phyloP scores from a whole-genome alignment of 2,888 invertebrate genomes.

The Hofmannophila pseudospretella region DNA sequence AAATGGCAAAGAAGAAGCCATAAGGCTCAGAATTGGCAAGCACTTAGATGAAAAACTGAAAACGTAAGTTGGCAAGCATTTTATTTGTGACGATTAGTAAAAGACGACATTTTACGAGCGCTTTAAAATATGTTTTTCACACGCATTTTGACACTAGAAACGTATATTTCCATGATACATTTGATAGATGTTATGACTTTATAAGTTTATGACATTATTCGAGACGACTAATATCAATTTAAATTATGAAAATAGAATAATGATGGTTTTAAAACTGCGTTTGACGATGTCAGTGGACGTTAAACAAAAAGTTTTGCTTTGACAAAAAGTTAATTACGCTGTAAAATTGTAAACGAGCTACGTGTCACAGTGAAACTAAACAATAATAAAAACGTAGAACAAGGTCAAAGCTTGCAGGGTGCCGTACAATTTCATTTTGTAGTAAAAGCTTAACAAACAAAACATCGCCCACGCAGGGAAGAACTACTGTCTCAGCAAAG shows the following conservation, averaged over 20 bases:
- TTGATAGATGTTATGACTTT: constrained; percentile 65
- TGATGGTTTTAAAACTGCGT: constrained; percentile 13
- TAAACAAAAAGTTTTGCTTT: constrained; percentile 55
- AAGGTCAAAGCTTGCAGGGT: constrained; percentile 34
- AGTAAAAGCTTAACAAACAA: not conserved
- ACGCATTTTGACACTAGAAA: constrained; percentile 47
- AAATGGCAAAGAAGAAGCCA: constrained; percentile 7
- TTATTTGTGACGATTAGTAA: constrained; percentile 60
- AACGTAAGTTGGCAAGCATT: constrained; percentile 23
- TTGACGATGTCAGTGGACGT: constrained; percentile 41
- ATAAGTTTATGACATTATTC: constrained; percentile 65
- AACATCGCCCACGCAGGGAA: not conserved
- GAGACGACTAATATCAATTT: constrained; percentile 62
- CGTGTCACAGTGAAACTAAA: constrained; percentile 62
- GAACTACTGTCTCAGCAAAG: not conserved
- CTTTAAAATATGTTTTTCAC: constrained; percentile 62
- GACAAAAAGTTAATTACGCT: constrained; percentile 69
- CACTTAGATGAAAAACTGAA: constrained; percentile 13
- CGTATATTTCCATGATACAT: constrained; percentile 46
- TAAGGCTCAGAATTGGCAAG: constrained; percentile 14
- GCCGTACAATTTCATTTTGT: constrained; percentile 12
- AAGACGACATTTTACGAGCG: constrained; percentile 58
- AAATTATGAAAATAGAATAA: constrained; percentile 29
- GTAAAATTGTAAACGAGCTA: constrained; percentile 59
- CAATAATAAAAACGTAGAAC: constrained; percentile 47